Conservation (phyloP, 2,888 invertebrate genomes). For the Coleophora deauratella region DNA sequence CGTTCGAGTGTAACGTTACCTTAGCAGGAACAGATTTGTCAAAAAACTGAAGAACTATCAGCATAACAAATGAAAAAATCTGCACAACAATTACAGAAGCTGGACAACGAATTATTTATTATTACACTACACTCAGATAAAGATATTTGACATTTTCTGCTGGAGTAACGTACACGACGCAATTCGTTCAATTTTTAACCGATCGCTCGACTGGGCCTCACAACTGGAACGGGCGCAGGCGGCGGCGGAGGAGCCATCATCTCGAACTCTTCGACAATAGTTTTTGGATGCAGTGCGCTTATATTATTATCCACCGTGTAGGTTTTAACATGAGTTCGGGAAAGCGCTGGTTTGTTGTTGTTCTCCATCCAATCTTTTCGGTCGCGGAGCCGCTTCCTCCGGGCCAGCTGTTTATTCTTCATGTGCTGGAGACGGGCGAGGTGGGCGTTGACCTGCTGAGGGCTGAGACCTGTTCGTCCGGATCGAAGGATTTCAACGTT, state of each 20-base stretch:
- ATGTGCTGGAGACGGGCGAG: constrained; percentile 52
- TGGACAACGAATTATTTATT: no score
- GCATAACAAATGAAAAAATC: no score
- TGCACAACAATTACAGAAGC: no score
- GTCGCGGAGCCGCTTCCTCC: constrained; percentile 38
- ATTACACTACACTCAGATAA: no score
- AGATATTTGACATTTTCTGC: no score
- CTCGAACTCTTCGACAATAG: constrained; percentile 72
- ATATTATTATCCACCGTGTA: constrained; percentile 70
- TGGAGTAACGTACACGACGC: no score
- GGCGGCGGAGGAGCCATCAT: constrained; percentile 46
- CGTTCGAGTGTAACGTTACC: no score
- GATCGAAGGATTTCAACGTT: constrained; percentile 58
- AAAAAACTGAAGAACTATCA: no score
- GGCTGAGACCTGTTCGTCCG: constrained; percentile 53
- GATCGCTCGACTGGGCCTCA: background rate
- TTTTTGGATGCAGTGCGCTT: constrained; percentile 73
- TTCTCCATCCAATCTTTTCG: constrained; percentile 53
- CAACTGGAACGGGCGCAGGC: constrained; percentile 28
- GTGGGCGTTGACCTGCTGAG: constrained; percentile 52
- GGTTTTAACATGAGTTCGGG: constrained; percentile 66
- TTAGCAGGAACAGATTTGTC: no score
- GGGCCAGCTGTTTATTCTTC: constrained; percentile 55
- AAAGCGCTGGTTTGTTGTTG: constrained; percentile 45
- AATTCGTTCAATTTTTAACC: no score